phyloP scores from a whole-genome alignment of 2,888 invertebrate species.

The Brachycybe producta region DNA sequence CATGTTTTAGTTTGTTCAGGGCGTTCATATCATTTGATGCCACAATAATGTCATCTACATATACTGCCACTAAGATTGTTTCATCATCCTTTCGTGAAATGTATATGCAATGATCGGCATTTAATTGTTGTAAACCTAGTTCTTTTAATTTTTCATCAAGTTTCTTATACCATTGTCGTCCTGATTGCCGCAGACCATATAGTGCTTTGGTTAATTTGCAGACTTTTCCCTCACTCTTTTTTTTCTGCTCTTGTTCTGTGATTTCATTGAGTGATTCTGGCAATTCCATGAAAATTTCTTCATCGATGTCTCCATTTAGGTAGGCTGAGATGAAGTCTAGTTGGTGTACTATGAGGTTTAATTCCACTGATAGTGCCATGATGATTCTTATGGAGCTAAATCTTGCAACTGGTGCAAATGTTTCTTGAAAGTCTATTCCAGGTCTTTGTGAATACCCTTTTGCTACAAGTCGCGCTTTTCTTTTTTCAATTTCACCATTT shows the following conservation, averaged over 20 bases:
- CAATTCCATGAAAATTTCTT: conserved; percentile 5
- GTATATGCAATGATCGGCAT: conserved; percentile 11
- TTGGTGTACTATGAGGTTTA: conserved; percentile 3
- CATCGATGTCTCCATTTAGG: conserved; percentile 6
- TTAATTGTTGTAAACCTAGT: neutral
- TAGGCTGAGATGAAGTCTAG: conserved; percentile 8
- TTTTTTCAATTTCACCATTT: neutral
- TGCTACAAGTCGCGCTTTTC: conserved; percentile 9
- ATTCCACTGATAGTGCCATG: conserved; percentile 5
- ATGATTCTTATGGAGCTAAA: conserved; percentile 7
- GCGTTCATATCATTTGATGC: too few relatives aligned
- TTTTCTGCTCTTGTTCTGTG: too few relatives aligned
- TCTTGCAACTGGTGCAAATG: conserved; percentile 8
- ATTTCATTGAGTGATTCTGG: neutral
- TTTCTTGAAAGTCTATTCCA: conserved; percentile 10
- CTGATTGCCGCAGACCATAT: conserved; percentile 13
- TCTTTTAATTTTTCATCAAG: neutral
- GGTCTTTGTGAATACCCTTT: conserved; percentile 8
- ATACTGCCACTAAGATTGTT: too few relatives aligned
- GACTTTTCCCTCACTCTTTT: too few relatives aligned
- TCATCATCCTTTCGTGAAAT: neutral
- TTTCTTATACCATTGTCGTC: conserved; percentile 12
- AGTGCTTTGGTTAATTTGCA: neutral
- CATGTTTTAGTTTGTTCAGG: too few relatives aligned
- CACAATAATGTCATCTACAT: too few relatives aligned